phyloP scores from a whole-genome alignment of 2,797 vertebrate species.

The Luscinia megarhynchos region DNA sequence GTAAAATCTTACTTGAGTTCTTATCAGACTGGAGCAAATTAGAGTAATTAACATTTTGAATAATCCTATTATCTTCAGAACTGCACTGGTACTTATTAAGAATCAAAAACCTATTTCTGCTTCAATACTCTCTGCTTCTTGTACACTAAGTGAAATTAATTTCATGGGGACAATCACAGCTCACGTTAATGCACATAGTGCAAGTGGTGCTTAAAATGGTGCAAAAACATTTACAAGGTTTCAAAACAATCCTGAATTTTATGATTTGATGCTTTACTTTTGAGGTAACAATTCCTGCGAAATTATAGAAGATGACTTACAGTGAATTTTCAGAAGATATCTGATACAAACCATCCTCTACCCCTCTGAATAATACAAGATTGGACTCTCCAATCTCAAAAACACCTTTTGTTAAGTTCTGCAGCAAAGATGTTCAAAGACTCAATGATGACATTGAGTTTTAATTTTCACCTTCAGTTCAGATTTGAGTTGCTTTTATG shows the following conservation, averaged over 20 bases:
- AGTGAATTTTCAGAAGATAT: background rate
- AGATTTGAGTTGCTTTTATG: background rate
- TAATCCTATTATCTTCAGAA: slow-evolving; percentile 38
- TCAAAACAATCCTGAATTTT: background rate
- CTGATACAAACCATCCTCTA: background rate
- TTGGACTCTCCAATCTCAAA: no score
- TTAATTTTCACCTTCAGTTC: background rate
- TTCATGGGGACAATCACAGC: background rate
- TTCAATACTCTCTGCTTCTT: background rate
- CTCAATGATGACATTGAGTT: background rate
- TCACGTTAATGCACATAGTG: background rate
- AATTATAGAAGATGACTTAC: background rate
- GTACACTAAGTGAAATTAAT: background rate
- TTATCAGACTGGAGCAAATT: slow-evolving; percentile 1
- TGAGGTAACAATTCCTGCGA: background rate
- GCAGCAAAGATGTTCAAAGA: no score
- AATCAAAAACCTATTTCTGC: slow-evolving; percentile 4
- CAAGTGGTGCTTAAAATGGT: background rate
- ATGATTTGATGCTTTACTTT: background rate
- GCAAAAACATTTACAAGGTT: background rate
- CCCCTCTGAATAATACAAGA: no score
- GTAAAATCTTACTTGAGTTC: background rate
- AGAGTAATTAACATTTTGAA: slow-evolving; percentile 48
- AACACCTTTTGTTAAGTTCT: no score
- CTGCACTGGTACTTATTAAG: background rate